Percentiles rank a stretch among this genome's conserved stretches.
Evolutionary conservation across 2,113 vertebrate species (phyloP).

Genomic region (Lepidothrix coronata): DNA sequence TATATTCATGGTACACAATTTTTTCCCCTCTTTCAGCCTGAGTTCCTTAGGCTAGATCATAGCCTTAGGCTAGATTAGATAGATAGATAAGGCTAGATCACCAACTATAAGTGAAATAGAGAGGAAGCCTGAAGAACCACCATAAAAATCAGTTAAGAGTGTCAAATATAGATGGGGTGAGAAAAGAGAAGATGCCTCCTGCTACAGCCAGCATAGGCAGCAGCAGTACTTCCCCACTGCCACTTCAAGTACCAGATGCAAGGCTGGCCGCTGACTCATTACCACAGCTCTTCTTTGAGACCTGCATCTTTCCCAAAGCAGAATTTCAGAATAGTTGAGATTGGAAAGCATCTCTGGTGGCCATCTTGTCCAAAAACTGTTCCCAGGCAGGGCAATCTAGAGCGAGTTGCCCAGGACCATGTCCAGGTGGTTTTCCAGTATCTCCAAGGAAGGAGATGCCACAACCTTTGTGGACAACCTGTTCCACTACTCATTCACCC

Average conservation of each 20-base stretch:
- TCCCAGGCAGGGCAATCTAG: not conserved
- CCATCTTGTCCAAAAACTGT: not conserved
- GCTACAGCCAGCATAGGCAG: not conserved
- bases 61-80: too few relatives aligned
- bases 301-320: not conserved
- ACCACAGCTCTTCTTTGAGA: not conserved
- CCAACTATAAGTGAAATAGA: not conserved
- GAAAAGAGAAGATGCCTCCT: not conserved
- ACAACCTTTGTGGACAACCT: not conserved
- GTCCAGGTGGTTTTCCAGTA: not conserved
- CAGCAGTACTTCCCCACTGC: not conserved
- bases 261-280: not conserved
- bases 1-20: not conserved
- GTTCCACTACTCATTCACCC: not conserved
- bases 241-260: not conserved
- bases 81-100: not conserved
- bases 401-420: not conserved
- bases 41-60: not conserved
- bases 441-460: not conserved
- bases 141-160: not conserved
- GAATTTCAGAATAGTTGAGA: not conserved
- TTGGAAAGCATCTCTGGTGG: not conserved
- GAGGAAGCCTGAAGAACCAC: not conserved
- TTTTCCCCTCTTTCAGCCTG: not conserved
- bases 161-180: not conserved